These are phyloP conservation scores for Lycophotia porphyrea DNA, from an alignment of 2,888 invertebrate genomes.

Conservation along the genomic window DNA sequence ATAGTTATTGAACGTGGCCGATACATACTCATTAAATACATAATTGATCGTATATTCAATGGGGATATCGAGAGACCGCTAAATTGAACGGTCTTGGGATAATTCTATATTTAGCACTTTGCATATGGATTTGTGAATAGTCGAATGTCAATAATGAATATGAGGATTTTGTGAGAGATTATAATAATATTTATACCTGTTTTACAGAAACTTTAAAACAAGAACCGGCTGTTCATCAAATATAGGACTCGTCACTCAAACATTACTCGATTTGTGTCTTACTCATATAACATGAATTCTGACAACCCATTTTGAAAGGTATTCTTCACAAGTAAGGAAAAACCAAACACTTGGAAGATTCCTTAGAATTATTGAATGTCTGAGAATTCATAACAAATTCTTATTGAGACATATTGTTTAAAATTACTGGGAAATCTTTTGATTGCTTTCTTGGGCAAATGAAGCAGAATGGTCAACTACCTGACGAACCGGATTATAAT, in stretches of 20 bases:
- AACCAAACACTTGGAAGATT: slow-evolving; percentile 12
- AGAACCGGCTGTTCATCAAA: neutral
- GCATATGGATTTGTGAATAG: neutral
- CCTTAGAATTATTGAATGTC: neutral
- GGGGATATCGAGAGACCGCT: slow-evolving; percentile 33
- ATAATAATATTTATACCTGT: neutral
- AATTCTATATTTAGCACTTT: slow-evolving; percentile 5
- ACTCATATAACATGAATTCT: neutral
- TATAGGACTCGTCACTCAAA: neutral
- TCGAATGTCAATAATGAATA: neutral
- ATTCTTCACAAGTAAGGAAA: neutral
- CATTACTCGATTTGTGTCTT: neutral
- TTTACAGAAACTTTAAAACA: neutral
- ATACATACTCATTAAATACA: slow-evolving; percentile 44
- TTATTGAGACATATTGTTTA: neutral
- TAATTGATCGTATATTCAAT: slow-evolving; percentile 33
- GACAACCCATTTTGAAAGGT: neutral
- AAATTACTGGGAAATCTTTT: neutral
- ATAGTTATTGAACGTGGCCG: slow-evolving; percentile 41
- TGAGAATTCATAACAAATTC: slow-evolving; percentile 8
- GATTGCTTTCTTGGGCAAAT: neutral
- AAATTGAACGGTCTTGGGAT: slow-evolving; percentile 25
- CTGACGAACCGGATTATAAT: neutral
- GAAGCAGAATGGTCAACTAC: neutral
- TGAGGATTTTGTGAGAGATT: neutral